Evolutionary conservation across 1,140 invertebrate species (phyloP).

Genomic region (Lamellibrachia luymesi): DNA sequence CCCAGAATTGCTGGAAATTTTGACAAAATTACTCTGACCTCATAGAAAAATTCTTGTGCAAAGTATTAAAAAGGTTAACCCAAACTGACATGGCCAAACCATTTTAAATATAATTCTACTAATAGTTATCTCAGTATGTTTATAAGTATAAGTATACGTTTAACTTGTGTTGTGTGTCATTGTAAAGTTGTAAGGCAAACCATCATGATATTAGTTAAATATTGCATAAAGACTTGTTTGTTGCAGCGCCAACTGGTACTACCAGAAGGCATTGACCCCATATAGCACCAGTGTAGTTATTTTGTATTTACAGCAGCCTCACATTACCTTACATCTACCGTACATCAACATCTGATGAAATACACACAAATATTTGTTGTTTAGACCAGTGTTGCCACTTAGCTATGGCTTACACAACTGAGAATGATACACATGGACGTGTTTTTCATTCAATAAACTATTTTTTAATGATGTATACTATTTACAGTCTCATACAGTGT

Average conservation of each 20-base stretch:
- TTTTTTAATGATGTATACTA: background rate
- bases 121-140: too few species aligned
- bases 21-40: too few species aligned
- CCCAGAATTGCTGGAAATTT: background rate
- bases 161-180: too few species aligned
- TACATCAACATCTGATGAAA: background rate
- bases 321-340: background rate
- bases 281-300: background rate
- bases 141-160: too few species aligned
- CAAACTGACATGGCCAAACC: background rate
- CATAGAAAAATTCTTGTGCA: too few species aligned
- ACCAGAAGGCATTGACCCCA: background rate
- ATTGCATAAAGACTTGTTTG: background rate
- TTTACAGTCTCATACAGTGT: background rate
- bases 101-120: background rate
- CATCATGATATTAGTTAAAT: background rate
- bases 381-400: background rate
- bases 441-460: too few species aligned
- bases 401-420: too few species aligned
- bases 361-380: background rate
- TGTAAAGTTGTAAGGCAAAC: too few species aligned
- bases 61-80: too few species aligned
- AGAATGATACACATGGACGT: too few species aligned
- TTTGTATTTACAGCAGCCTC: background rate
- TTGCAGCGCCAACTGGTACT: background rate